These are phyloP conservation scores for Lagorchestes hirsutus DNA, from an alignment of 2,797 vertebrate species.

Conservation along the genomic window DNA sequence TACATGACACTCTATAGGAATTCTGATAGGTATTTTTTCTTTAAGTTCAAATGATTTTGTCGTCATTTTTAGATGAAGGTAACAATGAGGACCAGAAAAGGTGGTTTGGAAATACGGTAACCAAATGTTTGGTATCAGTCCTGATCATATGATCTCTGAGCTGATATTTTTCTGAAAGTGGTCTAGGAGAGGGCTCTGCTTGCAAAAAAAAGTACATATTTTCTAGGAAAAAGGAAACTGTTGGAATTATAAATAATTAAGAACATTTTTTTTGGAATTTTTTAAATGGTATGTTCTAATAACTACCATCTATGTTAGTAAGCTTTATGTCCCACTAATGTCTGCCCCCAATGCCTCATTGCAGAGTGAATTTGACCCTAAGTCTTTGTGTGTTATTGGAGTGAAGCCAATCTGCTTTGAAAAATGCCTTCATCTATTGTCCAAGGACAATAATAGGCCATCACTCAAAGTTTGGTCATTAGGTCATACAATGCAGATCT, in stretches of 20 bases:
- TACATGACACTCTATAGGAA: constrained; percentile 37
- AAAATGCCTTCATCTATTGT: background rate
- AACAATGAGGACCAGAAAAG: constrained; percentile 28
- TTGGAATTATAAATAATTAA: background rate
- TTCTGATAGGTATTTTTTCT: constrained; percentile 31
- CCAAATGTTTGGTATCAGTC: background rate
- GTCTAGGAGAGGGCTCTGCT: constrained; percentile 20
- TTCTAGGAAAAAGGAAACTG: background rate
- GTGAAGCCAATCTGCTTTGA: background rate
- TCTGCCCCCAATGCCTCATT: background rate
- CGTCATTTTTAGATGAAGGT: constrained; percentile 56
- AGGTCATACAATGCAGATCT: background rate
- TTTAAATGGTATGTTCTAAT: background rate
- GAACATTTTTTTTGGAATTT: background rate
- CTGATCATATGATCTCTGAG: background rate
- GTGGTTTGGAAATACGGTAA: constrained; percentile 10
- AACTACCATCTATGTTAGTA: background rate
- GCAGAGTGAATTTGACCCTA: background rate
- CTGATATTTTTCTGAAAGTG: background rate
- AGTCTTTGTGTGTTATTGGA: background rate
- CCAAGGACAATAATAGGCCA: background rate
- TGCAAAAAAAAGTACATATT: background rate
- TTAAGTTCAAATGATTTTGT: constrained; percentile 64
- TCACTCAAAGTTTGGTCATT: background rate
- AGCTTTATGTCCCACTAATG: background rate